These are phyloP conservation scores for Bembecia ichneumoniformis DNA, from an alignment of 2,888 invertebrate species.

Conservation along the genomic window DNA sequence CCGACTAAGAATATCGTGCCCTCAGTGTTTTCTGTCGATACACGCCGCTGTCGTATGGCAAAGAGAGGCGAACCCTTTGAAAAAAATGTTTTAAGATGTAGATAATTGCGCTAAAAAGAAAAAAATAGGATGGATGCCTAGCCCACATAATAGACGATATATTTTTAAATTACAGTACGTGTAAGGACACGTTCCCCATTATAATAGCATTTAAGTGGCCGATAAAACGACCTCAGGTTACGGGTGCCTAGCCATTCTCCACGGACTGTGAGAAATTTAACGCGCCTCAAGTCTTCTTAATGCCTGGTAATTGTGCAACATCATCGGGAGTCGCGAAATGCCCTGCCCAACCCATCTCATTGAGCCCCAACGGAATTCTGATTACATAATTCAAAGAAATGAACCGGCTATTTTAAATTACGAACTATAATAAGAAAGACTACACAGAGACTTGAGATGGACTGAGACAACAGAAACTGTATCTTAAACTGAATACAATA, in stretches of 20 bases:
- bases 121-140: constrained; percentile 9
- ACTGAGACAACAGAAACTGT: no score
- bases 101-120: constrained; percentile 13
- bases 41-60: constrained; percentile 82
- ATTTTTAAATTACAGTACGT: constrained; percentile 30
- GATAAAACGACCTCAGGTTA: constrained; percentile 41
- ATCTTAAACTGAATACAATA: no score
- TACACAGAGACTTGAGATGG: neutral
- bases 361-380: constrained; percentile 10
- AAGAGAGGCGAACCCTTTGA: constrained; percentile 81
- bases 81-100: constrained; percentile 13
- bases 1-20: constrained; percentile 84
- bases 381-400: constrained; percentile 6
- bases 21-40: constrained; percentile 82
- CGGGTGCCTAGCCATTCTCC: constrained; percentile 41
- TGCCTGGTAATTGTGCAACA: constrained; percentile 48
- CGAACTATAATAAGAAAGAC: neutral
- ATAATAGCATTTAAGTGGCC: constrained; percentile 47
- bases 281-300: constrained; percentile 48
- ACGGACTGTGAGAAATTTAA: constrained; percentile 54
- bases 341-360: constrained; percentile 20
- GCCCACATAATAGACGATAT: constrained; percentile 19
- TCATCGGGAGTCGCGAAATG: constrained; percentile 21
- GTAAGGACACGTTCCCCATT: constrained; percentile 46
- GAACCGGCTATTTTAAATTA: constrained; percentile 1